phyloP scores from a whole-genome alignment of 2,888 invertebrate genomes.

The Lissonota sp. region DNA sequence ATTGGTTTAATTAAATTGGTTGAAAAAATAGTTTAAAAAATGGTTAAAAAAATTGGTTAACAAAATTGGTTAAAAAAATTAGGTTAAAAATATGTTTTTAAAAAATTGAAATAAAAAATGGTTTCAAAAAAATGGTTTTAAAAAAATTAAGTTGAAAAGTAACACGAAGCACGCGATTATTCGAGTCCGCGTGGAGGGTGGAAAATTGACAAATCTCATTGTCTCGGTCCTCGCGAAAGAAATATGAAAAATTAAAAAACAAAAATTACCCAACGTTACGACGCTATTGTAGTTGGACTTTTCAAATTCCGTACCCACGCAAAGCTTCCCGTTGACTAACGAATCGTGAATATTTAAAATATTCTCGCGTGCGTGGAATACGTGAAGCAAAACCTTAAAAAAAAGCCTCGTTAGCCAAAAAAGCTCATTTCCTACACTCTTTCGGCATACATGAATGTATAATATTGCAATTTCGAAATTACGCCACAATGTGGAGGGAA shows the following conservation, averaged over 20 bases:
- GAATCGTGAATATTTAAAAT: conserved; percentile 46
- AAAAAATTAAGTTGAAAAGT: conserved; percentile 3
- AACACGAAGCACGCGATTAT: not conserved
- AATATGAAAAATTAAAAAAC: conserved; percentile 1
- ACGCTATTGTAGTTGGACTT: conserved; percentile 4
- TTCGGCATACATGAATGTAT: conserved; percentile 25
- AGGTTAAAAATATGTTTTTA: too few relatives aligned
- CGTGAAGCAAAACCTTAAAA: conserved; percentile 1
- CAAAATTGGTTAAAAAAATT: too few relatives aligned
- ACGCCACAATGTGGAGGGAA: not conserved
- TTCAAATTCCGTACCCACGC: conserved; percentile 47
- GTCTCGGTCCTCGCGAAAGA: not conserved
- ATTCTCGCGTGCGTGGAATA: conserved; percentile 28
- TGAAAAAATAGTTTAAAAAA: not conserved
- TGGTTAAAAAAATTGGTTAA: not conserved
- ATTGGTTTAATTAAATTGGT: too few relatives aligned
- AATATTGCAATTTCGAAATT: conserved; percentile 49
- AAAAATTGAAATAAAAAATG: not conserved
- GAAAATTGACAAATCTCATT: not conserved
- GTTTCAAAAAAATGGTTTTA: not conserved
- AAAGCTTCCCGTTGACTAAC: not conserved
- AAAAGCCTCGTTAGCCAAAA: conserved; percentile 39
- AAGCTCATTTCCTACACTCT: conserved; percentile 28
- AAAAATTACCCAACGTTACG: conserved; percentile 1
- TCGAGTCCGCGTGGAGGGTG: conserved; percentile 2